Evolutionary conservation across 2,113 vertebrate genomes (phyloP).

Genomic region (Python bivittatus): DNA sequence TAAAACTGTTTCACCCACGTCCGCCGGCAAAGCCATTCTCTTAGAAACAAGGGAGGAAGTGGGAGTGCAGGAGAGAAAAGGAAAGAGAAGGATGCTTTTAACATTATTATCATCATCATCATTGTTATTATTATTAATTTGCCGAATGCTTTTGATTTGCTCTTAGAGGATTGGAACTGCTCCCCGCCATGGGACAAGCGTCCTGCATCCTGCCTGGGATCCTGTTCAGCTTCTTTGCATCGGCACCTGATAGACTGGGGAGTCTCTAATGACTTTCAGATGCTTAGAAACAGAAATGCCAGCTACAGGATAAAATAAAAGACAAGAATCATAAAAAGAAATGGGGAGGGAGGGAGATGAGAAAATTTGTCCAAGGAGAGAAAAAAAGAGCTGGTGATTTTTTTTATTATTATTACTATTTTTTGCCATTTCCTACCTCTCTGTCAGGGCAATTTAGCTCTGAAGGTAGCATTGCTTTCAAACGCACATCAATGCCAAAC

Average conservation of each 20-base stretch:
- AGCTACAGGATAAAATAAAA: constrained; percentile 83
- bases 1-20: constrained; percentile 85
- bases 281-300: constrained; percentile 92
- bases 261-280: constrained; percentile 92
- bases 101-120: neutral
- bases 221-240: constrained; percentile 82
- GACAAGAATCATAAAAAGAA: constrained; percentile 53
- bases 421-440: constrained; percentile 80
- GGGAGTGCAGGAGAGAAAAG: constrained; percentile 36
- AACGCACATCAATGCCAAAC: constrained; percentile 52
- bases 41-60: constrained; percentile 81
- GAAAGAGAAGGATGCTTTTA: constrained; percentile 2
- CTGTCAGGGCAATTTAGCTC: constrained; percentile 76
- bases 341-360: neutral
- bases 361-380: constrained; percentile 68
- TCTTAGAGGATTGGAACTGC: constrained; percentile 94
- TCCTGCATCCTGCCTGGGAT: constrained; percentile 82
- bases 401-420: constrained; percentile 53
- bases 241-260: constrained; percentile 90
- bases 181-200: constrained; percentile 91
- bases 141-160: constrained; percentile 92
- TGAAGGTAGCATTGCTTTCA: constrained; percentile 52
- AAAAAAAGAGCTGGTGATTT: constrained; percentile 66
- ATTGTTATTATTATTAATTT: constrained; percentile 80
- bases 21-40: constrained; percentile 85